Conservation (phyloP, 2,797 vertebrate species). For the Phrynocephalus vlangalii region DNA sequence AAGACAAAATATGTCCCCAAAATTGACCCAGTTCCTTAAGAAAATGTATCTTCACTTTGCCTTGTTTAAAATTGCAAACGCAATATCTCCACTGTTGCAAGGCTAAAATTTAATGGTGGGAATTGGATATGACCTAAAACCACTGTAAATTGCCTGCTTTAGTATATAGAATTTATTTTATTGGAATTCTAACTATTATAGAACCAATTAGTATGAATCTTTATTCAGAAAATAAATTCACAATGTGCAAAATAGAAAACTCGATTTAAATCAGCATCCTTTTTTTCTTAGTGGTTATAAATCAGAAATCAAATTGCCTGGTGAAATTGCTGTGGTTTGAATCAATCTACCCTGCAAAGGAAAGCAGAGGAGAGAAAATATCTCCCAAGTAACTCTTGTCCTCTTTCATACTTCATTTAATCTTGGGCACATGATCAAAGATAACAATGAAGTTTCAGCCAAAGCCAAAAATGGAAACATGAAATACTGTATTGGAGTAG, state of each 20-base stretch:
- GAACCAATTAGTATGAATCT: not conserved
- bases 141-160: not conserved
- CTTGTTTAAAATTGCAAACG: not conserved
- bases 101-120: not conserved
- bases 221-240: not conserved
- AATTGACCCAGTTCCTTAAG: not conserved
- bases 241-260: not conserved
- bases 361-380: not conserved
- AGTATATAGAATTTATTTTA: not conserved
- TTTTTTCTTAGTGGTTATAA: not conserved
- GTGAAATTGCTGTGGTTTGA: not conserved
- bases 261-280: not conserved
- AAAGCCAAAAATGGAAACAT: constrained; percentile 21
- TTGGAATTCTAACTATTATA: not conserved
- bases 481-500: not conserved
- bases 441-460: not conserved
- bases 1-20: not conserved
- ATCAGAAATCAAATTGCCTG: constrained; percentile 12
- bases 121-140: not conserved
- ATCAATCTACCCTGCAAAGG: constrained; percentile 15
- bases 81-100: not conserved
- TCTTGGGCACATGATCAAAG: constrained; percentile 31
- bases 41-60: not conserved
- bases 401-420: constrained; percentile 18
- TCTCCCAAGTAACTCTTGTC: not conserved